These are phyloP conservation scores for Toxonevra muliebris DNA, from an alignment of 2,888 invertebrate genomes.

Conservation along the genomic window DNA sequence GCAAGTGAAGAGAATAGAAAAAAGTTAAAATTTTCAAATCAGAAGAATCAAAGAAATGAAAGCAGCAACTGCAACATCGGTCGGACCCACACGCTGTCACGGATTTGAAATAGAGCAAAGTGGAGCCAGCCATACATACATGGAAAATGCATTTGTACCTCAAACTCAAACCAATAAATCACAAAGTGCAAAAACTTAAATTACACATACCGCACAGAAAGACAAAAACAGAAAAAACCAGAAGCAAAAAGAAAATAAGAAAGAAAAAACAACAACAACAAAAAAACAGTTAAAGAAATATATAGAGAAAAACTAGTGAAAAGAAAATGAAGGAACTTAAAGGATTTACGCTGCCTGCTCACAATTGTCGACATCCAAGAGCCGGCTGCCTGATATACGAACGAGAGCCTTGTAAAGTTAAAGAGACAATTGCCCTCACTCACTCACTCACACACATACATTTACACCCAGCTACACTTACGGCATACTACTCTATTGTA, in stretches of 20 bases:
- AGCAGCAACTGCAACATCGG: neutral
- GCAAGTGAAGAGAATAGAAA: conserved; percentile 11
- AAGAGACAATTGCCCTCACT: neutral
- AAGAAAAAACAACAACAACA: too few relatives aligned
- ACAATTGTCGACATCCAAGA: conserved; percentile 21
- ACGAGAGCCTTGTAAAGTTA: conserved; percentile 4
- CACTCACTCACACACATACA: neutral
- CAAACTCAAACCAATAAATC: conserved; percentile 58
- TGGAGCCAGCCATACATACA: conserved; percentile 37
- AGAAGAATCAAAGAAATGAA: neutral
- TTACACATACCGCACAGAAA: conserved; percentile 45
- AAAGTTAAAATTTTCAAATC: conserved; percentile 20
- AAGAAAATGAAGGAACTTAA: conserved; percentile 45
- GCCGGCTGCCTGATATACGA: too few relatives aligned
- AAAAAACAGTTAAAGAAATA: too few relatives aligned
- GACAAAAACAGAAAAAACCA: neutral
- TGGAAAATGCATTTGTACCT: conserved; percentile 57
- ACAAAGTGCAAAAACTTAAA: conserved; percentile 57
- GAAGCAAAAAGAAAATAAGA: neutral
- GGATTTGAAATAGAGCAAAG: neutral
- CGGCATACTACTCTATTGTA: neutral
- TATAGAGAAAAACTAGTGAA: conserved; percentile 3
- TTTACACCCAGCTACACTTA: neutral
- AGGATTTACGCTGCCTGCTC: conserved; percentile 50
- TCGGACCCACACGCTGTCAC: neutral